Base-by-base conservation (phyloP, 2,113 vertebrate genomes). In the Anoura caudifer region DNA sequence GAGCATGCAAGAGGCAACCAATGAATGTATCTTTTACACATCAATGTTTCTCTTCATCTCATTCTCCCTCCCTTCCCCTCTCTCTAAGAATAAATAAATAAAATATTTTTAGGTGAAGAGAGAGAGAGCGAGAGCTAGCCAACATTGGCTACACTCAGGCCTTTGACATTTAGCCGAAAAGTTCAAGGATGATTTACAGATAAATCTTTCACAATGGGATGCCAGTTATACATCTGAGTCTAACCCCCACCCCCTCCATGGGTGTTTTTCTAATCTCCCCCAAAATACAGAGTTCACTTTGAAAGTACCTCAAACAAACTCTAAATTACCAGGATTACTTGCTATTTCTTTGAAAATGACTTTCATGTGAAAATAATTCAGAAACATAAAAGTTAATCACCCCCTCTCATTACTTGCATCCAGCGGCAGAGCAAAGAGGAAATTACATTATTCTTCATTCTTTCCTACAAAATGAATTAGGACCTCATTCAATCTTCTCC, bases 281-380 rank as follows among this genome's bases (percentile, higher is more conserved):
- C n/a, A 4, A 94, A 85, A 94, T 26, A 77, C 69, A 63, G 50
- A 95, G 91, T 93, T 96, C 93, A 96, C 82, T 84, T 96, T 89
- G 54, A 95, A 95, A 96, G 84, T 91, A 24, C 26, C 94, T 95
- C 84, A 73, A 47, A 95, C 54, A 92, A 95, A 92, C 50, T 84
- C 95, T 95, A 87, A 97, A 94, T 97, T 95, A 72, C 50, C 56
- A 87, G 86, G 56, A 83, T 96, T 92, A 76, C 88, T 95, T 92
- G 65, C 87, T 91, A 17, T 84, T 95, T 88, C 81, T 96, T 95
- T 97, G 93, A 97, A 96, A 97, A 97, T 76, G 69, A 92, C 73
- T 96, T 97, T 97, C 94, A 89, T 95, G 92, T 94, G 94, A 98
- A 97, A 97, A 95, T 80, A 69, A 85, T 95, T 97, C 84, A 95